phyloP scores from a whole-genome alignment of 1,140 invertebrate genomes.

The Dermatophagoides farinae region DNA sequence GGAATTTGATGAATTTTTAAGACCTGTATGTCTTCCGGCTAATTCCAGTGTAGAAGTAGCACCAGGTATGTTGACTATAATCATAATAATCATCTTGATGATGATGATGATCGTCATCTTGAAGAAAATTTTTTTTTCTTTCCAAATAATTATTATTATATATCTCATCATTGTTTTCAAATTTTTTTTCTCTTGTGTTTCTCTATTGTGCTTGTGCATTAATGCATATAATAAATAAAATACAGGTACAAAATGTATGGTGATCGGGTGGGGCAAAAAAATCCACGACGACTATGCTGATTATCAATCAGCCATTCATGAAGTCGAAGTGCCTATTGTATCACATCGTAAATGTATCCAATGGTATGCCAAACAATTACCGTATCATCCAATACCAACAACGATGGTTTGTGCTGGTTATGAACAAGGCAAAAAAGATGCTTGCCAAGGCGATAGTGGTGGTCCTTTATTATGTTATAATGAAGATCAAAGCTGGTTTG shows the following conservation, averaged over 20 bases:
- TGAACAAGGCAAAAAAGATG: slow-evolving; percentile 1
- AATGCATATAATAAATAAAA: not conserved
- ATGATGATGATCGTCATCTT: no score
- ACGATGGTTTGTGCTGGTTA: slow-evolving; percentile 19
- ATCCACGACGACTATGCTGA: slow-evolving; percentile 21
- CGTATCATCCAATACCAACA: slow-evolving; percentile 14
- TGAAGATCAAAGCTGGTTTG: slow-evolving; percentile 30
- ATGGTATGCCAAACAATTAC: slow-evolving; percentile 20
- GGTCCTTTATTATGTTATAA: slow-evolving; percentile 20
- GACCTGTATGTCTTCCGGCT: slow-evolving; percentile 53
- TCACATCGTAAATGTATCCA: slow-evolving; percentile 18
- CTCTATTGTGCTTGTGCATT: not conserved
- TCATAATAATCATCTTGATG: not conserved
- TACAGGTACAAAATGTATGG: slow-evolving; percentile 17
- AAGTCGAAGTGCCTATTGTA: slow-evolving; percentile 22
- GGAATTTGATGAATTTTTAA: slow-evolving; percentile 49
- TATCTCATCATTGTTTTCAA: no score
- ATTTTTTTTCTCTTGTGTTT: no score
- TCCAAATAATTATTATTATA: no score
- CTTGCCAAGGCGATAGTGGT: slow-evolving; percentile 11
- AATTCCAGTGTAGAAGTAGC: not conserved
- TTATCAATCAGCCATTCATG: slow-evolving; percentile 20
- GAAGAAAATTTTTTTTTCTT: no score
- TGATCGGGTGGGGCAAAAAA: slow-evolving; percentile 22
- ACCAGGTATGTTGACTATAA: not conserved